Conservation (phyloP, 2,888 invertebrate species). For the Hemithea aestivaria region DNA sequence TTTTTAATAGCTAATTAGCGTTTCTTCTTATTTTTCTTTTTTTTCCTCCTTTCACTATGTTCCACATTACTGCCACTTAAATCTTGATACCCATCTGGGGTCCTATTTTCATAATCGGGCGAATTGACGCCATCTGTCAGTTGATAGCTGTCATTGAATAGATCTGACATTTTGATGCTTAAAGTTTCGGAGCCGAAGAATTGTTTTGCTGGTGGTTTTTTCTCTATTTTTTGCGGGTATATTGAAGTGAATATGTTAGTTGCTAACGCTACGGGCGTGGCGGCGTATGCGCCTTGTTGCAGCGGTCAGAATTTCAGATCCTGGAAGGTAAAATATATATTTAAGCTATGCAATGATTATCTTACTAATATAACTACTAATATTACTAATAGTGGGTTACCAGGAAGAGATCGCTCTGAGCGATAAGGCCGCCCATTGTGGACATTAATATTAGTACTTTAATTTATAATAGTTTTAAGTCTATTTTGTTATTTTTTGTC, state of each 20-base stretch:
- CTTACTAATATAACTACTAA: no score
- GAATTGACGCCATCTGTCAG: conserved; percentile 60
- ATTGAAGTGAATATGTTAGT: conserved; percentile 65
- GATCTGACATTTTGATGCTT: conserved; percentile 57
- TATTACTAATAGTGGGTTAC: no score
- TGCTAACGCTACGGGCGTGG: conserved; percentile 63
- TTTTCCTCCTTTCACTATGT: conserved; percentile 41
- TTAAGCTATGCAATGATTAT: no score
- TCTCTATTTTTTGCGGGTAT: conserved; percentile 43
- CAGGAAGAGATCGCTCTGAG: no score
- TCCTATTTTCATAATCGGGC: conserved; percentile 52
- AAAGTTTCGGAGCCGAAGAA: conserved; percentile 66
- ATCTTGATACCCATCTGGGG: conserved; percentile 62
- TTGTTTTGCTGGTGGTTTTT: conserved; percentile 45
- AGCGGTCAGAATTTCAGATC: conserved; percentile 82
- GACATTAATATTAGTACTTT: no score
- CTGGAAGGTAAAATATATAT: conserved; percentile 35
- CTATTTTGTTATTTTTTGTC: no score
- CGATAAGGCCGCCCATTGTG: no score
- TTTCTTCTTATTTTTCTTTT: conserved; percentile 46
- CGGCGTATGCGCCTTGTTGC: conserved; percentile 59
- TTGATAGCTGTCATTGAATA: conserved; percentile 62
- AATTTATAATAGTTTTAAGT: no score
- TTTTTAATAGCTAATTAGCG: conserved; percentile 2
- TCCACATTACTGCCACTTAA: conserved; percentile 56